phyloP scores from a whole-genome alignment of 2,113 vertebrate species.

The Sceloporus tristichus region DNA sequence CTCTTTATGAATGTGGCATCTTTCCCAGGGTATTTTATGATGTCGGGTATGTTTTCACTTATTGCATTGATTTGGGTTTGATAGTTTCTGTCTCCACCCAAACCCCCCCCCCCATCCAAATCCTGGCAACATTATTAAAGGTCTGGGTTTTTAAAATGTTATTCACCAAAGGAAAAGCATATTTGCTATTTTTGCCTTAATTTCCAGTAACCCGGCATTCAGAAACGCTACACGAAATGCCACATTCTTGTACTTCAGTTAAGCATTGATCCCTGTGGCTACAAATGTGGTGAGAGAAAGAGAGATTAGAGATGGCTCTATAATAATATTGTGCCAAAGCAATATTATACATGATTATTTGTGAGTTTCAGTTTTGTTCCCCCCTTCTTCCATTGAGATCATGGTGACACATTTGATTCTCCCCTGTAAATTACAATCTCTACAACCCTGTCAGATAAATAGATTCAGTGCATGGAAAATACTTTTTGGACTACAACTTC shows the following conservation, averaged over 20 bases:
- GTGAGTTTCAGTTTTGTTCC: neutral
- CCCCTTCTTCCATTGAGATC: neutral
- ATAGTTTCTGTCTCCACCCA: slow-evolving; percentile 33
- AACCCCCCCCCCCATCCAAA: neutral
- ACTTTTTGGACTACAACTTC: no score
- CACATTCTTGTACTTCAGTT: slow-evolving; percentile 15
- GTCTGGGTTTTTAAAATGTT: neutral
- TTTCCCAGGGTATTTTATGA: slow-evolving; percentile 73
- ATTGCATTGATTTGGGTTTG: slow-evolving; percentile 54
- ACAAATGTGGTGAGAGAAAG: neutral
- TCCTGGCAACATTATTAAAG: slow-evolving; percentile 47
- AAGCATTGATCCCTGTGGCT: neutral
- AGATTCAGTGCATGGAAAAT: no score
- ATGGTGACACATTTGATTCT: no score
- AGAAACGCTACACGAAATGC: neutral
- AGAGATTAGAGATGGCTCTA: neutral
- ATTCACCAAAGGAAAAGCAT: slow-evolving; percentile 27
- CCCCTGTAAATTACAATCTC: no score
- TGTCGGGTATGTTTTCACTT: slow-evolving; percentile 68
- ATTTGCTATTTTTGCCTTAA: slow-evolving; percentile 12
- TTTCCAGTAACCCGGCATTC: neutral
- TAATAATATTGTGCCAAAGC: neutral
- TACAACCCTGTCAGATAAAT: no score
- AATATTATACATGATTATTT: neutral
- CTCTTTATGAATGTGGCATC: slow-evolving; percentile 77